Evolutionary conservation across 1,140 invertebrate species (phyloP).

Genomic region (Atta cephalotes): DNA sequence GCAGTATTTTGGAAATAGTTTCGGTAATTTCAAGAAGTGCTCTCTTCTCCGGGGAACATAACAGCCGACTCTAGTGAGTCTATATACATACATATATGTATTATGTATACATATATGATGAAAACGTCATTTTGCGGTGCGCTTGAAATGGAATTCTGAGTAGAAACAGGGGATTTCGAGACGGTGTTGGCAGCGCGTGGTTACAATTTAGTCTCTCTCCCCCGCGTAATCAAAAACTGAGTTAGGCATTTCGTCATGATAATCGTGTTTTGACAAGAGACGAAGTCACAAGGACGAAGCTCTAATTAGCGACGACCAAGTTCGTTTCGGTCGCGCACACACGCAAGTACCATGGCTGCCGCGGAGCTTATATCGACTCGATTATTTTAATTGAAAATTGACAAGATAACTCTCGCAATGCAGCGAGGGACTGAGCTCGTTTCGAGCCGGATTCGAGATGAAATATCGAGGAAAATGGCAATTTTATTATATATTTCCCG

Average conservation of each 20-base stretch:
- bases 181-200: neutral
- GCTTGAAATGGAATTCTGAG: constrained; percentile 24
- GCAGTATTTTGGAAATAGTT: constrained; percentile 23
- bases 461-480: constrained; percentile 65
- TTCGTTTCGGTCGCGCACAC: constrained; percentile 10
- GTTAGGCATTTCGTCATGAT: constrained; percentile 49
- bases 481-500: constrained; percentile 66
- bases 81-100: neutral
- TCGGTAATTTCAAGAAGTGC: constrained; percentile 35
- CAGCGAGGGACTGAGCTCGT: constrained; percentile 45
- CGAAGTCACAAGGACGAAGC: constrained; percentile 34
- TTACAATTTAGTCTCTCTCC: constrained; percentile 22
- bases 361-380: constrained; percentile 58
- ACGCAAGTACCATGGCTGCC: constrained; percentile 16
- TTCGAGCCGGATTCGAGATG: constrained; percentile 57
- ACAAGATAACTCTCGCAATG: constrained; percentile 61
- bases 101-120: neutral
- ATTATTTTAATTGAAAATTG: constrained; percentile 66
- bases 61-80: neutral
- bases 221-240: constrained; percentile 37
- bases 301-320: constrained; percentile 39
- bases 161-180: constrained; percentile 9
- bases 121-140: constrained; percentile 34
- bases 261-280: constrained; percentile 45
- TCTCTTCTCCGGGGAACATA: constrained; percentile 5